Percentiles rank a stretch among this genome's conserved stretches.
Conservation (phyloP, 1,140 invertebrate genomes). For the Caligus rogercresseyi region DNA sequence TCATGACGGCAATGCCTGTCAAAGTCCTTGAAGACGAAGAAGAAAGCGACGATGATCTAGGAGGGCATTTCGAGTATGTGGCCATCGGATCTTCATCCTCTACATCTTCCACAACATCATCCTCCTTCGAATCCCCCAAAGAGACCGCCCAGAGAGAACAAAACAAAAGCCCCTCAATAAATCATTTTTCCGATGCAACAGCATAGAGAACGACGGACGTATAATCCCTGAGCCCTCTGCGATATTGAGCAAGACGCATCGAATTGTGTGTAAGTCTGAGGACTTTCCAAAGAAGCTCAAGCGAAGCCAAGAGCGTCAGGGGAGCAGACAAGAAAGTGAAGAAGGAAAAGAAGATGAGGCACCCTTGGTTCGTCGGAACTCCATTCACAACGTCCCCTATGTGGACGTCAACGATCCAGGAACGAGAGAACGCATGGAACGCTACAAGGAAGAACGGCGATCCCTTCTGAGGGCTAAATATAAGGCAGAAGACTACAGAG, state of each 20-base stretch:
- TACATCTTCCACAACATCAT: background rate
- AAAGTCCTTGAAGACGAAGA: background rate
- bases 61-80: background rate
- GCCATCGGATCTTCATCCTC: background rate
- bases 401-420: constrained; percentile 36
- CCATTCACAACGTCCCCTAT: constrained; percentile 26
- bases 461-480: constrained; percentile 67
- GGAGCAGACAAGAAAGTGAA: background rate
- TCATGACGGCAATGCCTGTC: background rate
- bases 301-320: background rate
- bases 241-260: background rate
- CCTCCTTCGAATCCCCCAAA: background rate
- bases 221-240: background rate
- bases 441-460: constrained; percentile 75
- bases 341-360: constrained; percentile 1
- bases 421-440: constrained; percentile 57
- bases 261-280: background rate
- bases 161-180: too few species aligned
- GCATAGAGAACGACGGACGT: background rate
- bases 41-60: background rate
- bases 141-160: too few species aligned
- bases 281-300: background rate
- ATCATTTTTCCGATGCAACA: background rate
- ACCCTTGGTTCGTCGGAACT: constrained; percentile 23
- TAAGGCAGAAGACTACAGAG: constrained; percentile 56